Evolutionary conservation across 2,888 invertebrate species (phyloP).

Genomic region (Caenorhabditis macrosperma): DNA sequence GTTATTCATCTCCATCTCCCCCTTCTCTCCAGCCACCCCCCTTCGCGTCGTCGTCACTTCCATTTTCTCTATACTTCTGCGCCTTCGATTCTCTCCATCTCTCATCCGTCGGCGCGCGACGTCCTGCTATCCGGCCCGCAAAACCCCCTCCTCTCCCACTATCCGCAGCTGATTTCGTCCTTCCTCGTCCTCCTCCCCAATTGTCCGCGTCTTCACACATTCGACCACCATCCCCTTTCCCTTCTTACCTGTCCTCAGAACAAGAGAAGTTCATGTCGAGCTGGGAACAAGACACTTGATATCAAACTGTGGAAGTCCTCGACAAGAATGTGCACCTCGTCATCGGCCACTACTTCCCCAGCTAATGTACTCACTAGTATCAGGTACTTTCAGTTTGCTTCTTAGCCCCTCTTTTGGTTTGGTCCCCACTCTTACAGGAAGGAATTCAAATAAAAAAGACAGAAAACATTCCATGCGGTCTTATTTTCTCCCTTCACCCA

Average conservation of each 20-base stretch:
- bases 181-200: constrained; percentile 22
- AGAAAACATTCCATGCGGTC: constrained; percentile 24
- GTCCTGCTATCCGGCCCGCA: constrained; percentile 43
- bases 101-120: constrained; percentile 41
- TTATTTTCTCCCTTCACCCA: constrained; percentile 29
- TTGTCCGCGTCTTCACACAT: constrained; percentile 37
- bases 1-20: constrained; percentile 47
- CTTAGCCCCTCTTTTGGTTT: constrained; percentile 1
- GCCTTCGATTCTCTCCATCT: constrained; percentile 31
- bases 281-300: background rate
- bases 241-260: constrained; percentile 23
- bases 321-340: constrained; percentile 38
- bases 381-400: constrained; percentile 38
- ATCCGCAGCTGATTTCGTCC: constrained; percentile 58
- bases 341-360: background rate
- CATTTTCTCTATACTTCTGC: constrained; percentile 22
- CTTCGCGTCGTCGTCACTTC: constrained; percentile 39
- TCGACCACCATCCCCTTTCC: background rate
- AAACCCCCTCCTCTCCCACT: constrained; percentile 31
- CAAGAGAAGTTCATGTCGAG: background rate
- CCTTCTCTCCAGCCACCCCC: background rate
- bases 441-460: too few species aligned
- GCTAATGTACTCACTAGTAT: constrained; percentile 47
- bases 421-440: background rate
- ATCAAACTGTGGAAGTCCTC: background rate